Conservation (phyloP, 2,797 vertebrate species). For the Crax fasciolata region DNA sequence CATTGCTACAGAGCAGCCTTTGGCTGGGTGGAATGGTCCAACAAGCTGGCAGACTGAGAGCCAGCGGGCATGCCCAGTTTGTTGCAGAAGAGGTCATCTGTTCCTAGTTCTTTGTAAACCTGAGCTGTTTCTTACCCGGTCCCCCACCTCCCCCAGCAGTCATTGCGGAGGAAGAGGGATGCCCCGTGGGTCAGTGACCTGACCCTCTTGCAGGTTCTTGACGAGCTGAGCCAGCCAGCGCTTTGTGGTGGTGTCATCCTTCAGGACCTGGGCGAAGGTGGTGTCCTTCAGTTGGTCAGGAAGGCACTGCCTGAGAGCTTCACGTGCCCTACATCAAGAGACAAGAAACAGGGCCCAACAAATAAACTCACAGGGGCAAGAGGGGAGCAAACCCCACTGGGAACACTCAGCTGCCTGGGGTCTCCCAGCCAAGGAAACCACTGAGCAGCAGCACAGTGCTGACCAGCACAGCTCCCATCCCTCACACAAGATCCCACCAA, state of each 20-base stretch:
- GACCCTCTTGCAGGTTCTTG: conserved; percentile 98
- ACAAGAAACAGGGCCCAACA: conserved; percentile 83
- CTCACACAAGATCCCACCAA: accelerated
- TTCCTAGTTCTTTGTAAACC: conserved; percentile 83
- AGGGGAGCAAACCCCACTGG: conserved; percentile 56
- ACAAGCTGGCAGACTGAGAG: background rate
- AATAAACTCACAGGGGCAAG: conserved; percentile 81
- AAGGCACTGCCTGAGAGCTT: conserved; percentile 97
- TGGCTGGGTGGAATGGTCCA: conserved; percentile 56
- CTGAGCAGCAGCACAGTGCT: accelerated
- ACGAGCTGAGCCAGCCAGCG: conserved; percentile 98
- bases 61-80: conserved; percentile 8
- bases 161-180: conserved; percentile 95
- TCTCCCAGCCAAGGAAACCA: background rate
- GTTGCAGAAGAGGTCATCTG: conserved; percentile 80
- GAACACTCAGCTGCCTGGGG: background rate
- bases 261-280: conserved; percentile 97
- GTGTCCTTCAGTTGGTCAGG: conserved; percentile 99
- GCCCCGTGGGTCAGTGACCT: conserved; percentile 95
- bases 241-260: conserved; percentile 98
- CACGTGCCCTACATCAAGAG: conserved; percentile 91
- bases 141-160: conserved; percentile 70
- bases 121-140: conserved; percentile 82
- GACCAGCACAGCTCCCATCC: background rate
- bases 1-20: conserved; percentile 76